A percentile compares a stretch with the other conserved stretches of the same genome.
These are phyloP conservation scores for Pseudomyrmex flavicornis DNA, from an alignment of 1,140 invertebrate species.

Conservation along the genomic window DNA sequence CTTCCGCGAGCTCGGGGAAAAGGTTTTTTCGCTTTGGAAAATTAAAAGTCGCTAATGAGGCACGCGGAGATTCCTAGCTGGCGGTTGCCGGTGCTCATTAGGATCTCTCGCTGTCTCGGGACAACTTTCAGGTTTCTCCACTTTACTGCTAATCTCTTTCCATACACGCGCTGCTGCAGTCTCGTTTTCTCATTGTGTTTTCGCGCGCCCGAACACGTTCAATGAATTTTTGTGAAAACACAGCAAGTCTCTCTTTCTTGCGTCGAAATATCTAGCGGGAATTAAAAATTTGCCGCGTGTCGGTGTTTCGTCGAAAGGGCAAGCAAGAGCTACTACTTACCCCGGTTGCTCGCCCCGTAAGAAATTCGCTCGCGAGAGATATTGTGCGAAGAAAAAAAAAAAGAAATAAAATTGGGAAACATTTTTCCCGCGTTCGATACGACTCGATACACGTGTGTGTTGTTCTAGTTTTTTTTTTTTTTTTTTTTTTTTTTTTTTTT, in stretches of 20 bases:
- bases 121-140: conserved; percentile 23
- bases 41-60: conserved; percentile 75
- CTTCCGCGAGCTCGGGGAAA: conserved; percentile 50
- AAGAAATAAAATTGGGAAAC: not conserved
- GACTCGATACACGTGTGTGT: too few species aligned
- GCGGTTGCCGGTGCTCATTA: conserved; percentile 58
- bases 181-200: not conserved
- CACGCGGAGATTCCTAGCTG: conserved; percentile 31
- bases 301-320: too few species aligned
- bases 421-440: not conserved
- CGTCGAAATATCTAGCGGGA: too few species aligned
- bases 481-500: not conserved
- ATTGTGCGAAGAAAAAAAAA: too few species aligned
- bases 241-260: too few species aligned
- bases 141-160: conserved; percentile 8
- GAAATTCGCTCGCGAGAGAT: not conserved
- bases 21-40: conserved; percentile 67
- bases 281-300: too few species aligned
- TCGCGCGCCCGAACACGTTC: not conserved
- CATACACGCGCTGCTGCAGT: too few species aligned
- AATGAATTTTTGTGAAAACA: too few species aligned
- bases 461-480: too few species aligned
- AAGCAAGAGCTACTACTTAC: too few species aligned
- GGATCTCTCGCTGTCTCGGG: conserved; percentile 40
- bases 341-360: too few species aligned